Percentiles rank a stretch among this genome's conserved stretches.
Evolutionary conservation across 2,888 invertebrate genomes (phyloP).

Genomic region (Yponomeuta cagnagella): DNA sequence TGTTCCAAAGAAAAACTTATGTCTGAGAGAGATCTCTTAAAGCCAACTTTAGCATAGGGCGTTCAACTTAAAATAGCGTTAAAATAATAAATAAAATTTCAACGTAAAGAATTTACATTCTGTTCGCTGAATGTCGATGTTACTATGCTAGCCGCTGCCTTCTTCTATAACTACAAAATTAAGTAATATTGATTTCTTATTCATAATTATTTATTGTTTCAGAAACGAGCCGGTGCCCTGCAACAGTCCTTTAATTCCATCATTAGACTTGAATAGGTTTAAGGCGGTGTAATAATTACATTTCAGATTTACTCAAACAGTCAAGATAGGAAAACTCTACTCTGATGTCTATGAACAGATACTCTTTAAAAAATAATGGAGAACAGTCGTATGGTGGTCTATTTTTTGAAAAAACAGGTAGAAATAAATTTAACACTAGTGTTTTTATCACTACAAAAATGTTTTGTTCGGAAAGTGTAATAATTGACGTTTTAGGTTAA

Average conservation of each 20-base stretch:
- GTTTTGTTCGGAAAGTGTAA: neutral
- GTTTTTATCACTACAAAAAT: neutral
- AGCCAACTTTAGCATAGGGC: no score
- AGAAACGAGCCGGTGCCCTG: conserved; percentile 82
- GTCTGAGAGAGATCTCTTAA: no score
- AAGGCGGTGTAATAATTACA: conserved; percentile 44
- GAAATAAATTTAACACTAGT: neutral
- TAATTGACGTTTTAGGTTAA: neutral
- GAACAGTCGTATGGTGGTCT: no score
- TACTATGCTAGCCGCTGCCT: no score
- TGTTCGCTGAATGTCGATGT: no score
- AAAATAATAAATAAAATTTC: no score
- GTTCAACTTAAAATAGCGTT: no score
- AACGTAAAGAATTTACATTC: no score
- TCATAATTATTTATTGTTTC: conserved; percentile 31
- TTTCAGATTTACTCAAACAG: neutral
- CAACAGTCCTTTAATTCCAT: conserved; percentile 73
- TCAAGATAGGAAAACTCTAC: neutral
- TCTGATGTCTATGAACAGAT: neutral
- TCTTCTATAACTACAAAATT: no score
- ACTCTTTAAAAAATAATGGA: neutral
- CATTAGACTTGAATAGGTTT: conserved; percentile 79
- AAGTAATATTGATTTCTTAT: no score
- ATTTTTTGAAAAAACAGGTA: no score
- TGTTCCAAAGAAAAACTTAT: no score